phyloP scores from a whole-genome alignment of 64 coral and sea anemone genomes.

The Dendrophyllia cribrosa region DNA sequence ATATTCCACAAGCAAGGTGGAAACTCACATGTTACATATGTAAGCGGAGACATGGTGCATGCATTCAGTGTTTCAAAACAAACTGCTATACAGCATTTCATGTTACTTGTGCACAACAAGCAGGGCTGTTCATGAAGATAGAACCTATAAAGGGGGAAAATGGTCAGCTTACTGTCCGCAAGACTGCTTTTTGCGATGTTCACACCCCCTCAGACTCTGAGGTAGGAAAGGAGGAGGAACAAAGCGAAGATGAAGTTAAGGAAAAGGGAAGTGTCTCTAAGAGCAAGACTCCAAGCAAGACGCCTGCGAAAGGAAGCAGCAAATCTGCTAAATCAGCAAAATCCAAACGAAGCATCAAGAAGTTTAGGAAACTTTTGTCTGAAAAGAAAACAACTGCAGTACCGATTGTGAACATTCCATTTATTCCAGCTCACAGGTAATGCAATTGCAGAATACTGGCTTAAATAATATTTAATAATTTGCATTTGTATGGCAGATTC shows the following conservation, averaged over 20 bases:
- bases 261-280: slow-evolving; percentile 50
- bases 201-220: slow-evolving; percentile 83
- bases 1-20: slow-evolving; percentile 96
- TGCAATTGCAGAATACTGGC: background rate
- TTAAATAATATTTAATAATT: no score
- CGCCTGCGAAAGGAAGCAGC: slow-evolving; percentile 50
- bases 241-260: slow-evolving; percentile 74
- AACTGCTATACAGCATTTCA: slow-evolving; percentile 99
- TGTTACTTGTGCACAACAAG: slow-evolving; percentile 99
- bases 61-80: slow-evolving; percentile 99
- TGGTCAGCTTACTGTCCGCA: slow-evolving; percentile 93
- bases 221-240: slow-evolving; percentile 78
- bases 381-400: slow-evolving; percentile 96
- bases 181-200: slow-evolving; percentile 95
- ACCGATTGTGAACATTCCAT: slow-evolving; percentile 99
- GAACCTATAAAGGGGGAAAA: slow-evolving; percentile 94
- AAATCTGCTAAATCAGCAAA: slow-evolving; percentile 68
- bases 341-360: slow-evolving; percentile 92
- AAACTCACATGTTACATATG: slow-evolving; percentile 97
- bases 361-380: slow-evolving; percentile 92
- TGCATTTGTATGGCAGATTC: no score
- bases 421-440: slow-evolving; percentile 98
- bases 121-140: slow-evolving; percentile 99
- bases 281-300: slow-evolving; percentile 54
- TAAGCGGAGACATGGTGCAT: slow-evolving; percentile 91